Percentiles rank a stretch among this genome's conserved stretches.
Evolutionary conservation across 1,140 invertebrate species (phyloP).

Genomic region (Myzus persicae): DNA sequence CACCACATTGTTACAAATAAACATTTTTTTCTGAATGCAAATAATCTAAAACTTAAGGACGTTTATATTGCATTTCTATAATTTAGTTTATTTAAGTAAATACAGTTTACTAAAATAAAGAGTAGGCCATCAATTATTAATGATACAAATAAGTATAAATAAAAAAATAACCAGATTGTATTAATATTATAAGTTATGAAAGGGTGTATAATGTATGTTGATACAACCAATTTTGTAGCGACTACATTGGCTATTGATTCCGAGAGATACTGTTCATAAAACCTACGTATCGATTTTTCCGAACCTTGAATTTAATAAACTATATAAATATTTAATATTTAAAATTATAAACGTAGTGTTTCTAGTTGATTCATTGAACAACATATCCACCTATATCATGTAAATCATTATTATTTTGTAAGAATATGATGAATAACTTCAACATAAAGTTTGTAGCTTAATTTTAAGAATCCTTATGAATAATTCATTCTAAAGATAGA

Average conservation of each 20-base stretch:
- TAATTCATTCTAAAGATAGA: background rate
- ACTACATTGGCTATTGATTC: background rate
- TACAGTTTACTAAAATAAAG: too few relatives aligned
- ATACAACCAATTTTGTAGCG: background rate
- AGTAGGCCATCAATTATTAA: background rate
- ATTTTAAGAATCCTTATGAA: background rate
- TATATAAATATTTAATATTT: background rate
- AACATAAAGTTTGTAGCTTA: background rate
- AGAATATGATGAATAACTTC: background rate
- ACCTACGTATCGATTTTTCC: background rate
- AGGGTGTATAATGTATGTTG: background rate
- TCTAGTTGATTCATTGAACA: background rate
- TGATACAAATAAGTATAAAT: background rate
- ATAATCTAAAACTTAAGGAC: too few relatives aligned
- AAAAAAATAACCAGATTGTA: background rate
- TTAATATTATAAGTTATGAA: background rate
- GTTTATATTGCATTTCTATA: too few relatives aligned
- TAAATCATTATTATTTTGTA: background rate
- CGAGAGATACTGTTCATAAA: background rate
- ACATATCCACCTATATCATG: background rate
- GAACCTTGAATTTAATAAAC: background rate
- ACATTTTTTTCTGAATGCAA: too few relatives aligned
- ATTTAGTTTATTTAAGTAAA: too few relatives aligned
- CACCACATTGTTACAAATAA: too few relatives aligned
- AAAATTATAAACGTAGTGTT: background rate